Evolutionary conservation across 1,140 invertebrate species (phyloP).

Genomic region (Cephus cinctus): DNA sequence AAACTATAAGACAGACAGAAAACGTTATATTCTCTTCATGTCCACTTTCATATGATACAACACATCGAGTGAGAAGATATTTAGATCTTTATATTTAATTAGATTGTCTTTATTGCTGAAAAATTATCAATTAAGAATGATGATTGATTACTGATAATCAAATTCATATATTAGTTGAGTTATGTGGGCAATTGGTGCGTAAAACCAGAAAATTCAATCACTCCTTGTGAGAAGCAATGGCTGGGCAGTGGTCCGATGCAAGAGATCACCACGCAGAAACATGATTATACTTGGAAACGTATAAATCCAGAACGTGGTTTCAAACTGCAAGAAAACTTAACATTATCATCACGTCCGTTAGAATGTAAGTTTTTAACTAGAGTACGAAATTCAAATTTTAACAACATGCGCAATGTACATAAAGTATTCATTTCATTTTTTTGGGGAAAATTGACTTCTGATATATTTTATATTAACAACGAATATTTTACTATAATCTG

Average conservation of each 20-base stretch:
- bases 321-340: conserved; percentile 30
- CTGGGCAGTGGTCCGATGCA: conserved; percentile 66
- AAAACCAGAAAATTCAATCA: conserved; percentile 32
- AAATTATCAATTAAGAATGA: no score
- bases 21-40: conserved; percentile 33
- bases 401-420: no score
- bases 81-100: no score
- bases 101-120: no score
- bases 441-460: no score
- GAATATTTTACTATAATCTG: no score
- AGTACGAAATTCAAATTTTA: no score
- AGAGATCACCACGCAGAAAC: conserved; percentile 68
- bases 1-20: conserved; percentile 25
- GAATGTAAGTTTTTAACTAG: conserved; percentile 34
- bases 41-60: conserved; percentile 42
- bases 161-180: conserved; percentile 44
- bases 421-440: no score
- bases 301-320: neutral
- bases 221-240: conserved; percentile 31
- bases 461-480: no score
- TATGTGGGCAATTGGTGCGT: conserved; percentile 47
- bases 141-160: no score
- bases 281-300: conserved; percentile 60
- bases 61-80: conserved; percentile 40
- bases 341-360: conserved; percentile 27